Evolutionary conservation across 2,113 vertebrate genomes (phyloP), one percentile per base, ranked within the genome.

Genomic region (Cyanoderma ruficeps): DNA sequence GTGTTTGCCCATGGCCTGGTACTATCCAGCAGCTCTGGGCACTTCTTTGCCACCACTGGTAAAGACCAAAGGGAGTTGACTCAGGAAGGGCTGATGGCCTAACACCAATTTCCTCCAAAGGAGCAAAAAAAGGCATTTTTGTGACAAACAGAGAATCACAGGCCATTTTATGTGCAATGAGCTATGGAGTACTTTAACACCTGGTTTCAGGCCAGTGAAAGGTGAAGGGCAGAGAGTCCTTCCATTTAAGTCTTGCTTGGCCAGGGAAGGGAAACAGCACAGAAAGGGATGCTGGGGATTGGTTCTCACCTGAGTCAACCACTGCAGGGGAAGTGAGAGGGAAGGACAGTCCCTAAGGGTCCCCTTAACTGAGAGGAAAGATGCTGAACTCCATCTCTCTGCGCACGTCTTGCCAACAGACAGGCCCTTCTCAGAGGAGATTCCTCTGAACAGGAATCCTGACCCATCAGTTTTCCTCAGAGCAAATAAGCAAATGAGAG

Each of bases 161-260:
- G 27, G 13, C 8, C 15, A 52, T 52, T 53, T 89, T 42, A 57
- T 56, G 53, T 72, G 70, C 63, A 53, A 71, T 39, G n/a, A 57
- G 44, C 49, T 72, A 39, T 3, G 5, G 57, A 72, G 41, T 25
- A 83, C 49, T 87, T 88, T 50, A 71, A 71, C 27, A 82, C 9
- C 16, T 60, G 31, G 31, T 60, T 92, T 82, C 69, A 78, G 55
- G 50, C 22, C 60, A 74, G 19, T 47, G 68, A 75, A 46, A 85
- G 42, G n/a, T 55, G n/a, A 88, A 57, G 22, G 41, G 24, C 77
- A 84, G 46, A 80, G 23, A 55, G 28, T 20, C 20, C 25, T 50
- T 50, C 0, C 0, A 64, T 27, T 4, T 8, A 83, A 61, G 31
- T 49, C 15, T 18, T 35, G 28, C 33, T 65, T 5, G 2, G 46